phyloP scores from a whole-genome alignment of 1,140 invertebrate species.

The Caenorhabditis remanei region DNA sequence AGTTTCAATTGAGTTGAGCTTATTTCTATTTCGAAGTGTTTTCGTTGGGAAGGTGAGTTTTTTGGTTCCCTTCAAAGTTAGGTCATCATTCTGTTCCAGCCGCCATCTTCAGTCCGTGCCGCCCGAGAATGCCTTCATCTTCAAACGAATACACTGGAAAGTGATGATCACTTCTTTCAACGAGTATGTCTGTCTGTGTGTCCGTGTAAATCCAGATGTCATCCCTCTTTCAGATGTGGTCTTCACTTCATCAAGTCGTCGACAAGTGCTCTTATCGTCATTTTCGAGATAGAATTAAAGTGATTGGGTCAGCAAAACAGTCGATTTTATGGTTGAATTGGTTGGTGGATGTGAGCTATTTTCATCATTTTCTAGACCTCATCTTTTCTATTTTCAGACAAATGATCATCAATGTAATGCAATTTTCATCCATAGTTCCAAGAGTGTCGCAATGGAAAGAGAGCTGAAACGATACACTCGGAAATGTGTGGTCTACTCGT shows the following conservation, averaged over 20 bases:
- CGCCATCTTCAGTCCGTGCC: background rate
- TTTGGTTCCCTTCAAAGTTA: background rate
- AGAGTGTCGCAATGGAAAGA: slow-evolving; percentile 43
- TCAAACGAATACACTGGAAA: slow-evolving; percentile 12
- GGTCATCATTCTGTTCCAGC: background rate
- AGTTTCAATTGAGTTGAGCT: background rate
- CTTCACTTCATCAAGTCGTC: slow-evolving; percentile 22
- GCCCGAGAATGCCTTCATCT: slow-evolving; percentile 23
- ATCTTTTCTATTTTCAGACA: background rate
- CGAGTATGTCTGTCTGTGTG: background rate
- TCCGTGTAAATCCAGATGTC: background rate
- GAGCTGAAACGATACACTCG: slow-evolving; percentile 14
- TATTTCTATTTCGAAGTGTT: background rate
- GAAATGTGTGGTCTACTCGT: slow-evolving; percentile 36
- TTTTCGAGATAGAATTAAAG: slow-evolving; percentile 29
- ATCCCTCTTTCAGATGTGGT: slow-evolving; percentile 13
- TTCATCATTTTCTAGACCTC: background rate
- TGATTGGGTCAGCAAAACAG: slow-evolving; percentile 18
- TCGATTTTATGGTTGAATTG: slow-evolving; percentile 30
- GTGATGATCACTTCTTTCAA: slow-evolving; percentile 6
- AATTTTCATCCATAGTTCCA: slow-evolving; percentile 7
- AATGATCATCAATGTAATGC: slow-evolving; percentile 32
- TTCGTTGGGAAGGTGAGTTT: slow-evolving; percentile 16
- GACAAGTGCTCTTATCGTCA: slow-evolving; percentile 39
- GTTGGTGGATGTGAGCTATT: slow-evolving; percentile 13